Evolutionary conservation across 1,140 invertebrate species (phyloP), one percentile per base, ranked within the genome.

Genomic region (Halictus rubicundus): DNA sequence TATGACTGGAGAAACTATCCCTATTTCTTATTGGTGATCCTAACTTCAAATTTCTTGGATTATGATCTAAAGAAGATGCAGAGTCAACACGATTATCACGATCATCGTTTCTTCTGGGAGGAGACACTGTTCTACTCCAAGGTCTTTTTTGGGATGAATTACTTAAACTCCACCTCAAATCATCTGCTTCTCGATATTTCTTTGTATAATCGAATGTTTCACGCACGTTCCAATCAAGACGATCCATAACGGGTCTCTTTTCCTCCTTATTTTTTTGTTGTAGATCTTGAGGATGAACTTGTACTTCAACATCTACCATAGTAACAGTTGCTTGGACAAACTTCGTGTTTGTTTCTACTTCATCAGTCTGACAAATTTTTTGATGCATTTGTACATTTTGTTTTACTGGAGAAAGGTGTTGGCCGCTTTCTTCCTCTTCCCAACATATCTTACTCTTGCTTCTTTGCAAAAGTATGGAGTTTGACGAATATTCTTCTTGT

Each of bases 361-460:
- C 86, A 0, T 93, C 92, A 0, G 92, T 93, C 66, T 93, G 92
- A 70, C 92, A 93, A 21, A 91, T 92, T 49, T 93, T 93, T 27
- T 93, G 92, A 78, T 91, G 91, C 37, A 81, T 92, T 68, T 90
- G 88, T 23, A 90, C 75, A 3, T 68, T 32, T 4, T 39, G 6
- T 21, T 87, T 90, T 0, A 37, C 3, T 0, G 74, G n/a, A 12
- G 37, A 3, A 14, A 49, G 10, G 8, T 80, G 54, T 5, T 68
- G 70, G 42, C 42, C 42, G n/a, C 69, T 63, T n/a, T 70, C 74
- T 0, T 89, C 83, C 7, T 92, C 89, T 4, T 91, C 87, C 92
- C 92, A 93, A 27, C 78, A 71, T 60, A 92, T 89, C 27, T 91
- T 91, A 37, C 81, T 90, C 16, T 82, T 87, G 19, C 85, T 87